Conservation (phyloP, 2,797 vertebrate genomes). For the Rhinatrema bivittatum region DNA sequence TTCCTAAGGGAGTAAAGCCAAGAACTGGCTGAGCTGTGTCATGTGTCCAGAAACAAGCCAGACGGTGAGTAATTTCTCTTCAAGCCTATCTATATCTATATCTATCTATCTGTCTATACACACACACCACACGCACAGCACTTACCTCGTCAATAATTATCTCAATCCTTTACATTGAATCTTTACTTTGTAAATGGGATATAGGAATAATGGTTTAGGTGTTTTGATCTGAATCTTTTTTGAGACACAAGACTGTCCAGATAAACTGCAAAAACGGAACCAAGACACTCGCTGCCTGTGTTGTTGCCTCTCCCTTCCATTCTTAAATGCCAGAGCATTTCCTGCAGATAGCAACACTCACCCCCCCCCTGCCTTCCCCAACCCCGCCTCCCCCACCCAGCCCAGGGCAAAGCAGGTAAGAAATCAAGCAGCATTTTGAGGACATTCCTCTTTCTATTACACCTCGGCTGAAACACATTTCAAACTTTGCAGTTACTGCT, state of each 20-base stretch:
- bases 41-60: no score
- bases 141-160: conserved; percentile 5
- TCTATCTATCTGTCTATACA: no score
- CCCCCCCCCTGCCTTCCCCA: no score
- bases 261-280: conserved; percentile 6
- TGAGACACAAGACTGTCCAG: conserved; percentile 27
- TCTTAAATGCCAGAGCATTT: no score
- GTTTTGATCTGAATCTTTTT: conserved; percentile 26
- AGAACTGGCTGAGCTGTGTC: no score
- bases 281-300: conserved; percentile 9
- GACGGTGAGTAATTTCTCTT: no score
- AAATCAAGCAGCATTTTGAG: conserved; percentile 20
- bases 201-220: no score
- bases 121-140: no score
- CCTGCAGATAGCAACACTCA: no score
- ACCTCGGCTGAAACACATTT: conserved; percentile 41
- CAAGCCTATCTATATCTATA: no score
- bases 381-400: no score
- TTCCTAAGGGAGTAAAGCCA: no score
- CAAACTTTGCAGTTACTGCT: conserved; percentile 36
- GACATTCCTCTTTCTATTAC: conserved; percentile 23
- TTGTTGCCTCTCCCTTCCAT: conserved; percentile 11
- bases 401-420: conserved; percentile 46
- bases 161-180: conserved; percentile 23
- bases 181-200: conserved; percentile 20